Base-by-base conservation (phyloP, 2,888 invertebrate genomes). In the Chrysomela aeneicollis region DNA sequence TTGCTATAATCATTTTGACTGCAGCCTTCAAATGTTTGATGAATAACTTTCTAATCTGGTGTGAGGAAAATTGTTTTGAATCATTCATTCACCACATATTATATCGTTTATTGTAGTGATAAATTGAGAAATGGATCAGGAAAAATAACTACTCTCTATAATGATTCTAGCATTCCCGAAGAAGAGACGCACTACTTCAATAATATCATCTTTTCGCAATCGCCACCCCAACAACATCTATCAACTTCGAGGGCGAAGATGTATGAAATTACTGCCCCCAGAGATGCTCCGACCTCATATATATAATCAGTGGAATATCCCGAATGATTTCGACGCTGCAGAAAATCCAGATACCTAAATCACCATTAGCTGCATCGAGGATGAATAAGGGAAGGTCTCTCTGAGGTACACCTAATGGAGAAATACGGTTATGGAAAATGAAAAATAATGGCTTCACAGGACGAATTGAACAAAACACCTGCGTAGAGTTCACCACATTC, bases 151-250 rank as follows among this genome's bases (percentile, higher is more conserved):
- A n/a, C n/a, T n/a, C n/a, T n/a, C n/a, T n/a, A n/a, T n/a, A n/a
- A n/a, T n/a, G n/a, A n/a, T n/a, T n/a, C n/a, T n/a, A n/a, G 9
- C 35, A 35, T 9, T 9, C 12, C 12, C 12, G 12, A 6, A 35
- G 8, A 12, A 10, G 8, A 10, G 8, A 35, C 12, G 12, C 42
- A 42, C 42, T 2, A 12, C 42, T 10, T 42, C 42, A 2, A 42
- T 77, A 78, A 76, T 77, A 77, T 79, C 77, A 76, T 79, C 78
- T 78, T 78, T 76, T 77, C 75, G 69, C 76, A 72, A 71, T 75
- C 73, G 66, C 72, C 71, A 62, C 64, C 71, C 68, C 42, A 42
- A 42, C 42, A 42, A 73, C 71, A 73, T 73, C 72, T 74, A 72
- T 74, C 72, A 71, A 64, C 59, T 59, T 57, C 61, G 72, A 70